phyloP scores from a whole-genome alignment of 2,113 vertebrate genomes.

The Syngnathoides biaculeatus region DNA sequence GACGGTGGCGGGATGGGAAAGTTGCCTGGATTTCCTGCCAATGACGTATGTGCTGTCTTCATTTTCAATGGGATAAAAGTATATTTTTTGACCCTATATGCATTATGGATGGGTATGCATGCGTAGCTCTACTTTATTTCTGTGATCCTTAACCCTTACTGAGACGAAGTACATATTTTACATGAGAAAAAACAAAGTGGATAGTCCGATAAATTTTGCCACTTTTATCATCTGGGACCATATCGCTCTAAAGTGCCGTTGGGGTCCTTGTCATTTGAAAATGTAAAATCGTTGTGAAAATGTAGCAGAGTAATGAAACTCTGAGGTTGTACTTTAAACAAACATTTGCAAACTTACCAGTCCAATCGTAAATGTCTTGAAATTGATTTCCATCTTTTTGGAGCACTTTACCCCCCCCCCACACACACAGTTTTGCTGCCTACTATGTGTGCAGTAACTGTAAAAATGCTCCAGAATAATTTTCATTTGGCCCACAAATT shows the following conservation, averaged over 20 bases:
- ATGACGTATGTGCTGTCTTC: constrained; percentile 32
- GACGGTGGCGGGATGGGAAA: constrained; percentile 43
- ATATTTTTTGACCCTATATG: no score
- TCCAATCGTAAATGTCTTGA: no score
- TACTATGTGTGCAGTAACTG: no score
- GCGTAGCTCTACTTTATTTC: background rate
- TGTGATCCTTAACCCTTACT: background rate
- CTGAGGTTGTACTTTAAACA: background rate
- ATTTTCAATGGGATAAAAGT: no score
- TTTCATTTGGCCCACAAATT: no score
- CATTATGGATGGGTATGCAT: no score
- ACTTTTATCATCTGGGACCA: background rate
- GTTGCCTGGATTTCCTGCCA: constrained; percentile 42
- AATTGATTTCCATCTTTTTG: no score
- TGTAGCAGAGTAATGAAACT: background rate
- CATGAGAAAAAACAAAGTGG: background rate
- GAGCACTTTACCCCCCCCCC: no score
- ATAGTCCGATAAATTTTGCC: background rate
- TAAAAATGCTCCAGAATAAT: no score
- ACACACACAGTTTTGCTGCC: no score
- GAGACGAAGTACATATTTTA: background rate
- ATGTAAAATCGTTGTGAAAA: background rate
- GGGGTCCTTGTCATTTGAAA: background rate
- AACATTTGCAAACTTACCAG: background rate
- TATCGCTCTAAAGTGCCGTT: background rate